Evolutionary conservation across 1,140 invertebrate genomes (phyloP).

Genomic region (Rhopalosiphum padi): DNA sequence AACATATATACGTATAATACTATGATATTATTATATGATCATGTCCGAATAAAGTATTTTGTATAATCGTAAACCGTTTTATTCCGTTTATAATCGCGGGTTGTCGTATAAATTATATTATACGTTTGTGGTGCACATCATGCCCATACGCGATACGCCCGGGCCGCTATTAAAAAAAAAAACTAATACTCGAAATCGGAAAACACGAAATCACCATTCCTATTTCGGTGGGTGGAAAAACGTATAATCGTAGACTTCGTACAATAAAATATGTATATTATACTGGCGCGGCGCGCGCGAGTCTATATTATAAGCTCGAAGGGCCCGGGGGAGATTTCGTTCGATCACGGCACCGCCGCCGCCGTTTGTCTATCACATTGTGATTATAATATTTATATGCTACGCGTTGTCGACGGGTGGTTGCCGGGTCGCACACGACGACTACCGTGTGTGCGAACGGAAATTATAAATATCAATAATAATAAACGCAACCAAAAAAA

Average conservation of each 20-base stretch:
- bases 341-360: background rate
- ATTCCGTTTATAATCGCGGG: background rate
- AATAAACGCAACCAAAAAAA: background rate
- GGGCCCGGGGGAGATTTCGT: background rate
- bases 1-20: background rate
- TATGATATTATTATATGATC: background rate
- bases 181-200: background rate
- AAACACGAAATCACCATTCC: background rate
- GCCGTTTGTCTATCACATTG: background rate
- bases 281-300: background rate
- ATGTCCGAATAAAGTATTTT: background rate
- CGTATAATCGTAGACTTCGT: background rate
- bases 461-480: slow-evolving; percentile 20
- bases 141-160: background rate
- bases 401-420: background rate
- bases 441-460: background rate
- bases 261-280: no score
- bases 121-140: background rate
- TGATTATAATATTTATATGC: background rate
- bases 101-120: background rate
- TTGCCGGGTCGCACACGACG: background rate
- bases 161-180: background rate
- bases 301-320: background rate
- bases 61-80: background rate
- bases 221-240: background rate